Evolutionary conservation across 2,797 vertebrate genomes (phyloP).

Genomic region (Amblyraja radiata): DNA sequence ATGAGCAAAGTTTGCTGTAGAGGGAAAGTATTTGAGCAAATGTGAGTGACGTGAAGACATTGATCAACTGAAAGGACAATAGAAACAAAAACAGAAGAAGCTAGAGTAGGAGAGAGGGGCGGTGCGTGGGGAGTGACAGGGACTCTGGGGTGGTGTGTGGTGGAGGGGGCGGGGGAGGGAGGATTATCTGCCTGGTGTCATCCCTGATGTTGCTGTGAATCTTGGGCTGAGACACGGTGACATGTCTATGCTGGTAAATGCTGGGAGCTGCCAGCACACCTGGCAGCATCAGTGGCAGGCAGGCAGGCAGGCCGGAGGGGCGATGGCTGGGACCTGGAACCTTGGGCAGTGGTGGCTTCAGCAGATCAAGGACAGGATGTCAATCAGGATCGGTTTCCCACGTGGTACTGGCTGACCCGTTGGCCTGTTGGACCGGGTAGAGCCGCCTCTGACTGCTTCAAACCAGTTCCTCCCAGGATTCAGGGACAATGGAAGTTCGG

Average conservation of each 20-base stretch:
- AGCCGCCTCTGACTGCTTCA: not conserved
- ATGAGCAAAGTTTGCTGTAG: too few species aligned
- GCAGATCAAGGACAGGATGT: not conserved
- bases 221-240: not conserved
- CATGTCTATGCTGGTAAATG: not conserved
- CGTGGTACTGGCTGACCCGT: not conserved
- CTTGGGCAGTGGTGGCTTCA: not conserved
- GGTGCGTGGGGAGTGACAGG: not conserved
- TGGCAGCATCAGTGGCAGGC: not conserved
- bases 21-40: too few species aligned
- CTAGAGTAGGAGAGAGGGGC: not conserved
- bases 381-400: not conserved
- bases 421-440: not conserved
- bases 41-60: too few species aligned
- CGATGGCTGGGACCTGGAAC: not conserved
- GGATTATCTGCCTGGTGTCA: not conserved
- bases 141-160: not conserved
- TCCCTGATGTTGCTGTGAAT: not conserved
- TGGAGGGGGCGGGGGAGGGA: not conserved
- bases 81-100: too few species aligned
- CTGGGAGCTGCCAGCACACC: not conserved
- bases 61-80: too few species aligned
- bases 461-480: not conserved
- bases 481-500: conserved; percentile 11
- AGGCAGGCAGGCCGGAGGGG: not conserved